Evolutionary conservation across 1,140 invertebrate species (phyloP).

Genomic region (Solen grandis): DNA sequence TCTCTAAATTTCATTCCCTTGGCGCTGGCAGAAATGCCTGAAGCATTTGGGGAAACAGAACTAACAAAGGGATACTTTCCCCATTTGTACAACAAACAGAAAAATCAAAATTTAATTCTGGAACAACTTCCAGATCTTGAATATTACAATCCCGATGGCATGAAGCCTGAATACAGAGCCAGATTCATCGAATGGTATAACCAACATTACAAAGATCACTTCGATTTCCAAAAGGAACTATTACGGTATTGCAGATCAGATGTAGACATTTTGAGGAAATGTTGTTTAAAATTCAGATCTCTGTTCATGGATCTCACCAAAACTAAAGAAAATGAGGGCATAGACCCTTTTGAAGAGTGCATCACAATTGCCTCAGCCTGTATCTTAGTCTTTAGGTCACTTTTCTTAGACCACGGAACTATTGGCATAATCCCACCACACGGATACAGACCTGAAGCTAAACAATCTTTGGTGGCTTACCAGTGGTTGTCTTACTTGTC

Average conservation of each 20-base stretch:
- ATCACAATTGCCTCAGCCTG: not conserved
- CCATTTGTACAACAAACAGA: not conserved
- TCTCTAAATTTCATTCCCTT: constrained; percentile 42
- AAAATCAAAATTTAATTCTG: not conserved
- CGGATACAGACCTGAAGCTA: not conserved
- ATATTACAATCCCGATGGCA: not conserved
- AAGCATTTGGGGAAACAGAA: constrained; percentile 29
- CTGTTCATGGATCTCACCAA: not conserved
- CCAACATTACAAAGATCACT: not conserved
- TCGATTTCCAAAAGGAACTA: constrained; percentile 6
- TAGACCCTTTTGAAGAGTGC: constrained; percentile 1
- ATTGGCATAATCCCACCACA: constrained; percentile 8
- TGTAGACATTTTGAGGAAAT: constrained; percentile 7
- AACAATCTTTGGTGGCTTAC: not conserved
- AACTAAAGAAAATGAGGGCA: no score
- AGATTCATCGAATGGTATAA: not conserved
- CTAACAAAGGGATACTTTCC: not conserved
- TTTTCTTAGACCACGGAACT: not conserved
- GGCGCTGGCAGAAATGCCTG: constrained; percentile 24
- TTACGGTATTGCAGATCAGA: not conserved
- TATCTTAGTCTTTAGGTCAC: not conserved
- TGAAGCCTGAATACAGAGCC: not conserved
- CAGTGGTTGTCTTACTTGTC: not conserved
- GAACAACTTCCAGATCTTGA: not conserved
- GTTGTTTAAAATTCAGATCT: not conserved